Evolutionary conservation across 2,113 vertebrate genomes (phyloP).

Genomic region (Odocoileus virginianus): DNA sequence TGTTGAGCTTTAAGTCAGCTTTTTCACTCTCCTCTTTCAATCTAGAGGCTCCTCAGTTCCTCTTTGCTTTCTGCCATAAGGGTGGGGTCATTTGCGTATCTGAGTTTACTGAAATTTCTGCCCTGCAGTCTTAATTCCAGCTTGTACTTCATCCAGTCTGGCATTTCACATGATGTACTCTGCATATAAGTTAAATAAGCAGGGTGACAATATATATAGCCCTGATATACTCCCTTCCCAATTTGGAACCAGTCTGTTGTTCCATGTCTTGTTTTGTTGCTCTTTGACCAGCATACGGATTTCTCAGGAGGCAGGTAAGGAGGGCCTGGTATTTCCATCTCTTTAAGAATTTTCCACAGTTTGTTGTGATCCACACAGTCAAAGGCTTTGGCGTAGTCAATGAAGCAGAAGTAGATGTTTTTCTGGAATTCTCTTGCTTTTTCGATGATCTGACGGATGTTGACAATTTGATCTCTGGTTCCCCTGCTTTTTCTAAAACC

Average conservation of each 20-base stretch:
- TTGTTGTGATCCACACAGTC: not conserved
- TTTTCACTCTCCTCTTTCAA: not conserved
- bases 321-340: not conserved
- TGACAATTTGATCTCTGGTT: not conserved
- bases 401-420: not conserved
- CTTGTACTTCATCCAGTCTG: not conserved
- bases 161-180: not conserved
- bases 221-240: not conserved
- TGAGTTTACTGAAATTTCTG: not conserved
- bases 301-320: not conserved
- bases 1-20: not conserved
- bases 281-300: not conserved
- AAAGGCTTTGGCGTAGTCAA: not conserved
- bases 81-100: not conserved
- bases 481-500: not conserved
- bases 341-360: not conserved
- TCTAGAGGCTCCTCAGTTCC: not conserved
- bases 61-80: not conserved
- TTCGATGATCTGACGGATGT: not conserved
- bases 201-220: not conserved
- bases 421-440: not conserved
- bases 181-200: not conserved
- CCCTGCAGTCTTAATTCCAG: not conserved
- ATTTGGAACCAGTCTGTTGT: not conserved
- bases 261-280: not conserved